A percentile compares a stretch with the other conserved stretches of the same genome.
Evolutionary conservation across 2,888 invertebrate species (phyloP).

Genomic region (Arctia plantaginis): DNA sequence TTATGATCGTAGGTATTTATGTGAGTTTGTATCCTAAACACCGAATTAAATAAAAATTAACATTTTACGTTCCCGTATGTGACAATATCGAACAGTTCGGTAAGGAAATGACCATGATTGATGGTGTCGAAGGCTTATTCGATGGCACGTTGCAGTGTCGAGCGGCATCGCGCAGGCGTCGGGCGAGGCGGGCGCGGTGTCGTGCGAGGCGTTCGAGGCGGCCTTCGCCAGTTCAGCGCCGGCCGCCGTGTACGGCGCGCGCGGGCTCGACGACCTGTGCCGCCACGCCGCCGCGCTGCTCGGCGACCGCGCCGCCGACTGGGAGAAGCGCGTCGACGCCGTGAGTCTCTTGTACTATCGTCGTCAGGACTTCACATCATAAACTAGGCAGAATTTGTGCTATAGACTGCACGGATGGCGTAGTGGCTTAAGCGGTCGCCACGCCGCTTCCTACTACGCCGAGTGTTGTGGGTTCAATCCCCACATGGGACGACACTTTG

Average conservation of each 20-base stretch:
- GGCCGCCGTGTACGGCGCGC: slow-evolving; percentile 92
- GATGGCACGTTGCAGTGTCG: slow-evolving; percentile 51
- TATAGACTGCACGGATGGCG: too few species aligned
- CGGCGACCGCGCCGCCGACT: slow-evolving; percentile 93
- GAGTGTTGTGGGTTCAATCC: too few species aligned
- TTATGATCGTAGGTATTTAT: neutral
- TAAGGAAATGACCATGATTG: neutral
- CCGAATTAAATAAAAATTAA: neutral
- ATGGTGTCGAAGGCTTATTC: neutral
- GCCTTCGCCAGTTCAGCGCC: slow-evolving; percentile 94
- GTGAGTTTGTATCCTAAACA: neutral
- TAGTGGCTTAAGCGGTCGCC: too few species aligned
- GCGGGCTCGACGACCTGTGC: slow-evolving; percentile 94
- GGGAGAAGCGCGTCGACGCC: slow-evolving; percentile 97
- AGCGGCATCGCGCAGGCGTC: slow-evolving; percentile 67
- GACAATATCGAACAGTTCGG: neutral
- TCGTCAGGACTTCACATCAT: too few species aligned
- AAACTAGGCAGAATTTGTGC: too few species aligned
- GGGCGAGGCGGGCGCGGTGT: slow-evolving; percentile 93
- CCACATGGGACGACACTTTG: too few species aligned
- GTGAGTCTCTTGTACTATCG: slow-evolving; percentile 88
- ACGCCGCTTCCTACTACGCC: too few species aligned
- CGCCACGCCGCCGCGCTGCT: slow-evolving; percentile 91
- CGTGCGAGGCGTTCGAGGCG: slow-evolving; percentile 94
- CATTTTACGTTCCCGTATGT: neutral